Evolutionary conservation across 2,888 invertebrate species (phyloP).

Genomic region (Phania funesta): DNA sequence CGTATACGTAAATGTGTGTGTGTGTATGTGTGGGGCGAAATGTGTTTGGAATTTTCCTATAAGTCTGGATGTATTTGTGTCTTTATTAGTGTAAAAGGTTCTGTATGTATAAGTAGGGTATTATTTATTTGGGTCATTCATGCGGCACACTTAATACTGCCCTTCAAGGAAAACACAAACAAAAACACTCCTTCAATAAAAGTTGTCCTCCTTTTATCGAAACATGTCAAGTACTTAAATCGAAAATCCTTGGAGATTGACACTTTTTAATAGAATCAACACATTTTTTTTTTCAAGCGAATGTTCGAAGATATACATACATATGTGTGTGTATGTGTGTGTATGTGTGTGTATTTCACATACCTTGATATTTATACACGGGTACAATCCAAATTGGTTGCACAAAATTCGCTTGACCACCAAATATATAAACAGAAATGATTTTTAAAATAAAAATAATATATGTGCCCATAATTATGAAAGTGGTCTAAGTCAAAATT

Average conservation of each 20-base stretch:
- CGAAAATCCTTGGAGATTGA: slow-evolving; percentile 47
- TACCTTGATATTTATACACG: no score
- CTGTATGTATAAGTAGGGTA: no score
- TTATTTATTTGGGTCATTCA: slow-evolving; percentile 38
- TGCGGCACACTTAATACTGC: not conserved
- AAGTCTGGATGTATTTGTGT: no score
- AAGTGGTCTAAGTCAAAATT: no score
- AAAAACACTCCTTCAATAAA: not conserved
- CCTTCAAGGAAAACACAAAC: not conserved
- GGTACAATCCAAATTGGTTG: no score
- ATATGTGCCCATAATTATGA: no score
- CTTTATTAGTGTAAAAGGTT: not conserved
- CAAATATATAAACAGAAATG: no score
- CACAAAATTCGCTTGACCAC: no score
- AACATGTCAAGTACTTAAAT: slow-evolving; percentile 7
- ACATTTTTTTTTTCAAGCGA: not conserved
- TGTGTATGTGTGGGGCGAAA: no score
- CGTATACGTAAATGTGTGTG: no score
- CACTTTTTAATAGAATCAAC: not conserved
- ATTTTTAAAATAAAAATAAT: no score
- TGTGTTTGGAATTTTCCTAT: no score
- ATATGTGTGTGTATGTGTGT: not conserved
- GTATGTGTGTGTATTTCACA: not conserved
- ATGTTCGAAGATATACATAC: not conserved
- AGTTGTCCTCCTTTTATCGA: not conserved